Base-by-base conservation (phyloP, 2,888 invertebrate species). In the Thymelicus sylvestris region DNA sequence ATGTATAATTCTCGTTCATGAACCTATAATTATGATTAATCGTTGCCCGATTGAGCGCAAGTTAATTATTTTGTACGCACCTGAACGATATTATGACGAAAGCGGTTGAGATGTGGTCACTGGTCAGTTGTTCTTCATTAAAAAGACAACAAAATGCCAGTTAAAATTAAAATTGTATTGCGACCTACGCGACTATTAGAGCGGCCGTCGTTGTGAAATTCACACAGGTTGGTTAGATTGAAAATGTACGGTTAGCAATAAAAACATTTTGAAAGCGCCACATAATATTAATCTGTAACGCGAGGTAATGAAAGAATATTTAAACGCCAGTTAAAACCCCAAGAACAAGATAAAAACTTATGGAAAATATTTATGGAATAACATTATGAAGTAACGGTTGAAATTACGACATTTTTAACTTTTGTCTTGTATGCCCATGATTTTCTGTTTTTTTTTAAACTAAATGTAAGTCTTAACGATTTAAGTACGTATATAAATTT, bases 141-240 rank as follows among this genome's bases (percentile, higher is more conserved):
- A 62, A 55, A 68, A 70, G 67, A 74, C 68, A 76, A 77, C 71
- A 75, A 77, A 74, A 74, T 73, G 62, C 69, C 74, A 38, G n/a
- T n/a, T 38, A 71, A 66, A 60, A 67, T 69, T 52, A 70, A 59
- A 70, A 66, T 65, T 72, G 55, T 79, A 78, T 79, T 79, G 76
- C 75, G 76, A 76, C 80, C 78, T 77, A 77, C 77, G 75, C 75
- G 70, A 66, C 74, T 75, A 75, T 77, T 79, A 77, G 76, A 75
- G 67, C 65, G 66, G 41, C 70, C 65, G 66, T 38, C 70, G 66
- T 81, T 81, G 79, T 74, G 81, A 81, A 81, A 82, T 79, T 78
- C 76, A 75, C 78, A 78, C 59, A 19, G 19, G n/a, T 8, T 59
- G 41, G 59, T 50, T 50, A 41, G 59, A 50, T 50, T 48, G 12